These are phyloP conservation scores for Temnothorax ravouxi DNA, from an alignment of 2,888 invertebrate genomes.

Conservation along the genomic window DNA sequence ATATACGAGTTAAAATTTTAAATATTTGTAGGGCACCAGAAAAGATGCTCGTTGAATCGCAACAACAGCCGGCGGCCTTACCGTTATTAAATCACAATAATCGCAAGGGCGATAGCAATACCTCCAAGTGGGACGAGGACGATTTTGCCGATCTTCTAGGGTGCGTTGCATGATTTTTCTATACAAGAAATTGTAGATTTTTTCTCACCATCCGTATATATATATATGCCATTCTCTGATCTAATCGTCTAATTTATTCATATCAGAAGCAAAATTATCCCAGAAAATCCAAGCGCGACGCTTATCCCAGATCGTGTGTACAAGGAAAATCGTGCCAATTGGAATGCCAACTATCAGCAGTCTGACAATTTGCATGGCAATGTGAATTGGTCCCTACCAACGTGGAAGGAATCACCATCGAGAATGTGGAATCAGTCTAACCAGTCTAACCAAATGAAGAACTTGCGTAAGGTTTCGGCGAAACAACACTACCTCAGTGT, in stretches of 20 bases:
- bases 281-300: conserved; percentile 79
- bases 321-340: conserved; percentile 87
- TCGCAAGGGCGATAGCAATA: conserved; percentile 80
- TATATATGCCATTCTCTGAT: neutral
- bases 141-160: conserved; percentile 92
- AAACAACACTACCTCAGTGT: conserved; percentile 93
- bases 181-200: neutral
- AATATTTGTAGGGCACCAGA: conserved; percentile 73
- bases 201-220: neutral
- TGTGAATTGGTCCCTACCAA: conserved; percentile 81
- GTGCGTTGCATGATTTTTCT: conserved; percentile 86
- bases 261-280: conserved; percentile 81
- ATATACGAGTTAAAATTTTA: conserved; percentile 23
- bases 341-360: conserved; percentile 86
- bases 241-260: conserved; percentile 62
- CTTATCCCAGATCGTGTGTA: conserved; percentile 82
- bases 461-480: conserved; percentile 85
- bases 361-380: conserved; percentile 78
- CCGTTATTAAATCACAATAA: conserved; percentile 84
- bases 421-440: conserved; percentile 77
- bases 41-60: conserved; percentile 71
- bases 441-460: conserved; percentile 79
- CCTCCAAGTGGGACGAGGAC: conserved; percentile 87
- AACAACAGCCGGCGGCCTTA: conserved; percentile 84
- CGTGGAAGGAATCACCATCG: conserved; percentile 82